phyloP scores from a whole-genome alignment of 2,888 invertebrate genomes.

The Hirtodrosophila histrioides region DNA sequence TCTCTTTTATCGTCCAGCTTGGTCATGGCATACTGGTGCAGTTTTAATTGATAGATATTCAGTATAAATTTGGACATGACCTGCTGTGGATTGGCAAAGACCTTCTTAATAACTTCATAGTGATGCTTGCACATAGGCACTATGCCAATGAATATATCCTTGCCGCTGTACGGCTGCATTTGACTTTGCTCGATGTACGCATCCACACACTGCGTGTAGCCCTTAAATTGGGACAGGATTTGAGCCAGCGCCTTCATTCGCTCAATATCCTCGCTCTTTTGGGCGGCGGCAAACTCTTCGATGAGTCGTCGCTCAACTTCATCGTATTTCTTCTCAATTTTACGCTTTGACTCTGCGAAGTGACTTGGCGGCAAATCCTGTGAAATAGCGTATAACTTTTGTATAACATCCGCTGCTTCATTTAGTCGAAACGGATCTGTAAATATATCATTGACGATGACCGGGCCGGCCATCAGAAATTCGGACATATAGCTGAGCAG shows the following conservation, averaged over 20 bases:
- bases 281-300: constrained; percentile 96
- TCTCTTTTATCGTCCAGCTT: constrained; percentile 93
- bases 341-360: constrained; percentile 93
- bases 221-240: constrained; percentile 97
- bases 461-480: constrained; percentile 93
- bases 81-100: constrained; percentile 97
- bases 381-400: constrained; percentile 97
- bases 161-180: constrained; percentile 93
- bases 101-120: constrained; percentile 92
- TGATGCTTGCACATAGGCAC: constrained; percentile 95
- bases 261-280: constrained; percentile 91
- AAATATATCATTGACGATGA: constrained; percentile 92
- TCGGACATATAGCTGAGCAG: constrained; percentile 96
- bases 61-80: constrained; percentile 99
- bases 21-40: constrained; percentile 93
- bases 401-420: constrained; percentile 98
- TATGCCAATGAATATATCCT: constrained; percentile 95
- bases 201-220: constrained; percentile 97
- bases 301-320: constrained; percentile 95
- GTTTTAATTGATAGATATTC: constrained; percentile 96
- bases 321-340: constrained; percentile 94
- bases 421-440: constrained; percentile 91
- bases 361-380: constrained; percentile 96
- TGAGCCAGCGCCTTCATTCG: constrained; percentile 97
- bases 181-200: constrained; percentile 98